A percentile compares a stretch with the other conserved stretches of the same genome.
Conservation (phyloP, 1,140 invertebrate species). For the Eulimnadia texana region DNA sequence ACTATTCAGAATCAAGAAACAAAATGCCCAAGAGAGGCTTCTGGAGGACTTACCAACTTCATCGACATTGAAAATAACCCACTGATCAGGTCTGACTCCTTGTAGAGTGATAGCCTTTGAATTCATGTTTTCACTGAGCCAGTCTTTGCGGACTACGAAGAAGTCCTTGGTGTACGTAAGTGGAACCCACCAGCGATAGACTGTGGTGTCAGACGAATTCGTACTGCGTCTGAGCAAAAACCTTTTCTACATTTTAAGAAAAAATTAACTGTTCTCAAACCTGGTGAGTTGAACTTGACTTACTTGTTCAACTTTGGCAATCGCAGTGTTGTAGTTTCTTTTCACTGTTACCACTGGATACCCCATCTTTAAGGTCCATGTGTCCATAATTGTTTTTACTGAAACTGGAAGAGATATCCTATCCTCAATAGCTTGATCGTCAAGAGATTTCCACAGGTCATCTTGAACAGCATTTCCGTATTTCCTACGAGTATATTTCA, state of each 20-base stretch:
- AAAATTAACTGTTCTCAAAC: background rate
- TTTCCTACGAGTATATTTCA: slow-evolving; percentile 31
- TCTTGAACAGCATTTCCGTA: slow-evolving; percentile 68
- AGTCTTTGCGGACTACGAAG: background rate
- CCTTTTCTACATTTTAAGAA: slow-evolving; percentile 13
- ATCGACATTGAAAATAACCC: slow-evolving; percentile 16
- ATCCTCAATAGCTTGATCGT: slow-evolving; percentile 48
- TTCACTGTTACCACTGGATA: slow-evolving; percentile 65
- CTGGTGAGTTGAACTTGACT: too few species aligned
- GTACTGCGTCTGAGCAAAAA: slow-evolving; percentile 7
- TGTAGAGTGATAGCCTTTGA: slow-evolving; percentile 27
- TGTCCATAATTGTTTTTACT: slow-evolving; percentile 66
- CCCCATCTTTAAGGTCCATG: slow-evolving; percentile 76
- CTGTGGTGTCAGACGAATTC: slow-evolving; percentile 10
- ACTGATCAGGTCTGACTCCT: background rate
- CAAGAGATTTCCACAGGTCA: slow-evolving; percentile 69
- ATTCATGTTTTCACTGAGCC: background rate
- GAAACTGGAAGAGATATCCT: slow-evolving; percentile 41
- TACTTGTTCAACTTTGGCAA: slow-evolving; percentile 41
- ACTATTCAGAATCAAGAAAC: too few species aligned
- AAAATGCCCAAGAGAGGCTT: too few species aligned
- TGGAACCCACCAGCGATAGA: slow-evolving; percentile 17
- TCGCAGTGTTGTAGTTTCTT: slow-evolving; percentile 43
- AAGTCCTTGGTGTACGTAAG: slow-evolving; percentile 16
- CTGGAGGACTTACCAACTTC: slow-evolving; percentile 15